A percentile compares a stretch with the other conserved stretches of the same genome.
Evolutionary conservation across 2,113 vertebrate genomes (phyloP).

Genomic region (Anolis carolinensis): DNA sequence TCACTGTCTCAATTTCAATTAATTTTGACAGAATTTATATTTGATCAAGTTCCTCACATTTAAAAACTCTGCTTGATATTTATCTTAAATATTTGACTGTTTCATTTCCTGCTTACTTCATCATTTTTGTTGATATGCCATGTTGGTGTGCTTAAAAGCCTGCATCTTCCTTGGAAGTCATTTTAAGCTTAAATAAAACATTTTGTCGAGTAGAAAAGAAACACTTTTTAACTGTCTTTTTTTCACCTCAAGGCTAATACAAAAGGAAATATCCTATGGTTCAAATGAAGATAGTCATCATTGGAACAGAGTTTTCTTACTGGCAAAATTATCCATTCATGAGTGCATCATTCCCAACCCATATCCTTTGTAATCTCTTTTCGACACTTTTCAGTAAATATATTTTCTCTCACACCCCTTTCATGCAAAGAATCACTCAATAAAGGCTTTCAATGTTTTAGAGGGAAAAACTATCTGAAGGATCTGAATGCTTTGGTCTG

Average conservation of each 20-base stretch:
- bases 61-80: background rate
- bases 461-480: slow-evolving; percentile 15
- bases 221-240: background rate
- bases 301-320: background rate
- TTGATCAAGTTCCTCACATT: background rate
- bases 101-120: background rate
- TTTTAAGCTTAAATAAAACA: background rate
- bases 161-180: background rate
- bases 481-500: background rate
- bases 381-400: slow-evolving; percentile 19
- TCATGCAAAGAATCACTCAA: background rate
- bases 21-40: background rate
- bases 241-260: background rate
- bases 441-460: slow-evolving; percentile 49
- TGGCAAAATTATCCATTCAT: background rate
- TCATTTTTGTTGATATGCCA: background rate
- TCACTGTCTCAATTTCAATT: no score
- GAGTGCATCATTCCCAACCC: no score
- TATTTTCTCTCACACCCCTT: background rate
- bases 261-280: background rate
- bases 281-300: background rate
- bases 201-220: background rate
- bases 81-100: background rate
- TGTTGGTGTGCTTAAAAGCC: background rate
- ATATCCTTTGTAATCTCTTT: background rate